Evolutionary conservation across 2,888 invertebrate genomes (phyloP).

Genomic region (Lysandra bellargus): DNA sequence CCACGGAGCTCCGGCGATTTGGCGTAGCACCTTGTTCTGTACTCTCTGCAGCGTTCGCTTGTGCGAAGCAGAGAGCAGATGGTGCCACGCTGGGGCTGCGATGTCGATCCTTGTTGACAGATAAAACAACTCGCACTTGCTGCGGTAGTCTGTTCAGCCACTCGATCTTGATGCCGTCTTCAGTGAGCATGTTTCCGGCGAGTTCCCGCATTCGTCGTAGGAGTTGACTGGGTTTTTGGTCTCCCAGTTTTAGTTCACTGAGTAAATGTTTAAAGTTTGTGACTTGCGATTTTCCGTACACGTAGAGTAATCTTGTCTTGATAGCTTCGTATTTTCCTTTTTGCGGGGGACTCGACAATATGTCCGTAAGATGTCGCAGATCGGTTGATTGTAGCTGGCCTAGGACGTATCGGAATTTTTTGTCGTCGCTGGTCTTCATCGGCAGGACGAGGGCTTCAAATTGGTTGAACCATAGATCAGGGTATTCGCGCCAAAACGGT

Average conservation of each 20-base stretch:
- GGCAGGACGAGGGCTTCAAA: too few relatives aligned
- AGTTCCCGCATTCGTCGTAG: neutral
- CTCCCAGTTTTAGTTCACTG: neutral
- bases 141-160: neutral
- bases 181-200: neutral
- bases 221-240: neutral
- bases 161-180: neutral
- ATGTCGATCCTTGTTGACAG: too few relatives aligned
- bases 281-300: too few relatives aligned
- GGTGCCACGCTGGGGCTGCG: too few relatives aligned
- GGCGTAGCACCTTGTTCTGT: too few relatives aligned
- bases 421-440: neutral
- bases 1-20: too few relatives aligned
- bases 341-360: neutral
- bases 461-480: too few relatives aligned
- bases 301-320: neutral
- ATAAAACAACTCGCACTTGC: too few relatives aligned
- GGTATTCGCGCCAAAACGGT: too few relatives aligned
- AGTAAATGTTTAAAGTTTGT: too few relatives aligned
- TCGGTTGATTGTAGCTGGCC: constrained; percentile 34
- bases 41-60: too few relatives aligned
- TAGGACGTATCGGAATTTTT: constrained; percentile 33
- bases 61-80: too few relatives aligned
- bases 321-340: neutral
- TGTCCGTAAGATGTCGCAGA: constrained; percentile 36